Evolutionary conservation across 2,888 invertebrate genomes (phyloP).

Genomic region (Mythimna ferrago): DNA sequence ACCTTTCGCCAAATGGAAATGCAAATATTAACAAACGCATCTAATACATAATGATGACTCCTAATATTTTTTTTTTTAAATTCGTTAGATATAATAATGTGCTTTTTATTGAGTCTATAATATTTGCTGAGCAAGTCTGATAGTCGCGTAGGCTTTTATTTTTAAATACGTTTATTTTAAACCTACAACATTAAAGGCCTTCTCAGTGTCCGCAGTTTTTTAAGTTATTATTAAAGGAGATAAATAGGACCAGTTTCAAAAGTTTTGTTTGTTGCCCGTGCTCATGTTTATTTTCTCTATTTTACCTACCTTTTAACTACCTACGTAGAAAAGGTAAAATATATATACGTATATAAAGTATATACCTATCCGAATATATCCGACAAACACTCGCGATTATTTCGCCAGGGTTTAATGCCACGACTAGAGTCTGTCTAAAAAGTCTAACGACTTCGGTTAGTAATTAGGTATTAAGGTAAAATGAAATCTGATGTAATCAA

Average conservation of each 20-base stretch:
- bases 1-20: conserved; percentile 61
- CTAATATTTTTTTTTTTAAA: conserved; percentile 72
- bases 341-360: too few species aligned
- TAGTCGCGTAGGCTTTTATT: conserved; percentile 65
- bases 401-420: too few species aligned
- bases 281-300: too few species aligned
- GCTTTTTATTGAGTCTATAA: conserved; percentile 66
- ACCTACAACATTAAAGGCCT: conserved; percentile 66
- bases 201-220: conserved; percentile 50
- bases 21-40: conserved; percentile 66
- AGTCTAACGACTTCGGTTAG: too few species aligned
- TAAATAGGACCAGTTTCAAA: conserved; percentile 52
- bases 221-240: conserved; percentile 39
- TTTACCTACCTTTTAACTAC: too few species aligned
- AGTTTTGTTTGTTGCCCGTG: neutral
- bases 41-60: conserved; percentile 72
- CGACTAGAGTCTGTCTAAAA: too few species aligned
- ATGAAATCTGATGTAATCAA: too few species aligned
- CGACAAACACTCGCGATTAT: too few species aligned
- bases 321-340: too few species aligned
- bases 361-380: too few species aligned
- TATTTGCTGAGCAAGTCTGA: conserved; percentile 72
- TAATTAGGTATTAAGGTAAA: too few species aligned
- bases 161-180: conserved; percentile 57
- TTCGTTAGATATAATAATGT: conserved; percentile 79